These are phyloP conservation scores for Siphlonurus alternatus DNA, from an alignment of 2,888 invertebrate species.

Conservation along the genomic window DNA sequence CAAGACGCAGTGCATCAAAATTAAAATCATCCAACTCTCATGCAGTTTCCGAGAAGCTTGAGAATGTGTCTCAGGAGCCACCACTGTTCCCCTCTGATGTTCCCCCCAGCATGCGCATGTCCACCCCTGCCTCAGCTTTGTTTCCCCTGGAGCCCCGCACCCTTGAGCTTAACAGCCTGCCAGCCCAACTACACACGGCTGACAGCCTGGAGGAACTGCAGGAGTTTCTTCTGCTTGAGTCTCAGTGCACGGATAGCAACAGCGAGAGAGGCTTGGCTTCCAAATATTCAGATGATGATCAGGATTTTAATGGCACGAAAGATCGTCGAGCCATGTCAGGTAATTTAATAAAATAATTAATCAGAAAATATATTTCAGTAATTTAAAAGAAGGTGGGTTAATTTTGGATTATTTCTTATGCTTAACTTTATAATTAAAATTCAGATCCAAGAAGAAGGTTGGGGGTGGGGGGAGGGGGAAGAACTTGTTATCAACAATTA, in stretches of 20 bases:
- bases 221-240: slow-evolving; percentile 41
- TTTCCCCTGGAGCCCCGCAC: slow-evolving; percentile 40
- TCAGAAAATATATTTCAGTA: too few relatives aligned
- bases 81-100: slow-evolving; percentile 12
- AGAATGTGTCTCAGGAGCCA: not conserved
- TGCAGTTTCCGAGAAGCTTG: slow-evolving; percentile 15
- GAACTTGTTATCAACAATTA: too few relatives aligned
- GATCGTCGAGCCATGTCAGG: not conserved
- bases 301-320: slow-evolving; percentile 3
- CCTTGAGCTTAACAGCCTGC: slow-evolving; percentile 34
- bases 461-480: too few relatives aligned
- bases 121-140: slow-evolving; percentile 21
- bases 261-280: slow-evolving; percentile 29
- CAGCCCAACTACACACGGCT: slow-evolving; percentile 36
- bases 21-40: slow-evolving; percentile 22
- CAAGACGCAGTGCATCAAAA: slow-evolving; percentile 22
- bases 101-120: slow-evolving; percentile 19
- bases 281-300: slow-evolving; percentile 11
- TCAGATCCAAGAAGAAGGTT: too few relatives aligned
- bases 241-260: slow-evolving; percentile 31
- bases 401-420: too few relatives aligned
- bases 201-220: slow-evolving; percentile 43
- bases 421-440: too few relatives aligned
- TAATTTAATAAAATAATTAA: not conserved
- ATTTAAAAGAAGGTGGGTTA: too few relatives aligned